Evolutionary conservation across 2,797 vertebrate genomes (phyloP).

Genomic region (Acanthiza pusilla): DNA sequence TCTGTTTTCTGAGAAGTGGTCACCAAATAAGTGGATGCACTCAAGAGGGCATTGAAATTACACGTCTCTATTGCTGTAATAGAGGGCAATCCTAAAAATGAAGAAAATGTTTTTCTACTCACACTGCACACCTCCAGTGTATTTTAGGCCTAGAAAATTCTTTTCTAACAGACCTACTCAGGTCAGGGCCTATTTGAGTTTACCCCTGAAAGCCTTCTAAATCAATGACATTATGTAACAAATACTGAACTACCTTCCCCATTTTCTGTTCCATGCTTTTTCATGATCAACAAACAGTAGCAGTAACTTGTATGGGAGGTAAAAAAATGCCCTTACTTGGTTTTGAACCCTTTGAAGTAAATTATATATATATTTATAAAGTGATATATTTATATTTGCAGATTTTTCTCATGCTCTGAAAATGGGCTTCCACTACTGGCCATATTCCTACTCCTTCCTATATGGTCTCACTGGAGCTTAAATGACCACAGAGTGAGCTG

Average conservation of each 20-base stretch:
- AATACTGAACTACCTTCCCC: fast-evolving
- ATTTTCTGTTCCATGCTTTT: neutral
- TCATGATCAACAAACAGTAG: neutral
- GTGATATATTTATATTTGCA: neutral
- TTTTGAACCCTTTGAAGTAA: neutral
- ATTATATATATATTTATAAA: neutral
- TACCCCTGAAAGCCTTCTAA: neutral
- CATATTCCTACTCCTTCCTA: fast-evolving
- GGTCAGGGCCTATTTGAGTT: neutral
- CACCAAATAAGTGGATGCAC: neutral
- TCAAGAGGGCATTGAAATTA: neutral
- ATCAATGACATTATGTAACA: neutral
- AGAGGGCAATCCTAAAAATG: too few relatives aligned
- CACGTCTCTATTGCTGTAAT: neutral
- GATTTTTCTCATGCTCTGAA: neutral
- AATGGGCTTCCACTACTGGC: neutral
- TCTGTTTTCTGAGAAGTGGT: neutral
- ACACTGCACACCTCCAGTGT: neutral
- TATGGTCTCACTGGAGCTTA: neutral
- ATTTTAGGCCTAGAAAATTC: neutral
- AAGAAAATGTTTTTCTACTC: neutral
- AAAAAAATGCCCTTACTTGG: neutral
- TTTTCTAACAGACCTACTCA: neutral
- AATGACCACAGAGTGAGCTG: fast-evolving
- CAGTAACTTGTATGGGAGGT: neutral